Percentiles rank a stretch among this genome's conserved stretches.
Conservation (phyloP, 2,888 invertebrate species). For the Orthonychiurus folsomi region DNA sequence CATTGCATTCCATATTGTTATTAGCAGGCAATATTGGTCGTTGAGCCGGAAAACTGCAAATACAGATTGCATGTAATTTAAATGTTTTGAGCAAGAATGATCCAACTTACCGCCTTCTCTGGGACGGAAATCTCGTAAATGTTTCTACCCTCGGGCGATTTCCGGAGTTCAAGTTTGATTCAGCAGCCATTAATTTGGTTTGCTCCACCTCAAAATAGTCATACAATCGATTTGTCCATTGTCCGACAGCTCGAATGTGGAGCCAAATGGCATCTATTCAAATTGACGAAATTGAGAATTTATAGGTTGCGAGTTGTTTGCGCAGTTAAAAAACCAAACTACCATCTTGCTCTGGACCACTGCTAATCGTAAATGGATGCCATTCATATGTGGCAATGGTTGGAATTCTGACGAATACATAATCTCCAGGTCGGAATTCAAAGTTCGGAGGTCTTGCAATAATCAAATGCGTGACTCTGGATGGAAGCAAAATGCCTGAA, state of each 20-base stretch:
- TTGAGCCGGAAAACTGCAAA: too few species aligned
- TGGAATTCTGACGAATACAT: slow-evolving; percentile 85
- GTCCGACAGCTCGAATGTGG: slow-evolving; percentile 84
- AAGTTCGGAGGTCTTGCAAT: slow-evolving; percentile 78
- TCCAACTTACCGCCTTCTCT: too few species aligned
- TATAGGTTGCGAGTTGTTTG: background rate
- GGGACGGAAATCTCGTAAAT: background rate
- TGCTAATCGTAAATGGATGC: slow-evolving; percentile 96
- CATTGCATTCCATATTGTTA: too few species aligned
- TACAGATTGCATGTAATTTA: too few species aligned
- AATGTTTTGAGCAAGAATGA: too few species aligned
- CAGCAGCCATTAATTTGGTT: slow-evolving; percentile 29
- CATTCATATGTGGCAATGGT: slow-evolving; percentile 86
- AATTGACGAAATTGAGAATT: slow-evolving; percentile 4
- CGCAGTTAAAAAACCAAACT: slow-evolving; percentile 45
- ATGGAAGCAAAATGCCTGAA: slow-evolving; percentile 75
- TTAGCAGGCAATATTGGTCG: too few species aligned
- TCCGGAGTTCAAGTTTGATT: background rate
- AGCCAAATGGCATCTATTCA: slow-evolving; percentile 76
- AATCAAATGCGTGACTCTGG: slow-evolving; percentile 81
- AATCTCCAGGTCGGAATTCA: slow-evolving; percentile 85
- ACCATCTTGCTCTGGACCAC: slow-evolving; percentile 88
- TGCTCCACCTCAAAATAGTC: slow-evolving; percentile 77
- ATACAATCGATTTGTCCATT: slow-evolving; percentile 85
- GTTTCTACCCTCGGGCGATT: background rate